Evolutionary conservation across 2,888 invertebrate species (phyloP).

Genomic region (Caenorhabditis panamensis): DNA sequence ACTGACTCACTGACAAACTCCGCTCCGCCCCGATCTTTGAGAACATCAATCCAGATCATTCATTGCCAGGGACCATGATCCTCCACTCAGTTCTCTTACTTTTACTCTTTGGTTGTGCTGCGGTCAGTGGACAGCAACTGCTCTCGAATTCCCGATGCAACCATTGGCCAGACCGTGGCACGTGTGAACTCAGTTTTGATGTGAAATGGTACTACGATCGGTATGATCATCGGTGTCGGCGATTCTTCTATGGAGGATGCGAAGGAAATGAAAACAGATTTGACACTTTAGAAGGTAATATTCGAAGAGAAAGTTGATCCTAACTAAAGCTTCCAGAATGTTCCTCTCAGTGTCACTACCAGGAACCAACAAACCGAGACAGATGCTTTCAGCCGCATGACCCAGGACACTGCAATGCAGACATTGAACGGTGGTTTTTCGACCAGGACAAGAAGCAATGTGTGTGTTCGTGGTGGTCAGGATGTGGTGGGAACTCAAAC

Average conservation of each 20-base stretch:
- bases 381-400: constrained; percentile 74
- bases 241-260: constrained; percentile 74
- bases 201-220: constrained; percentile 75
- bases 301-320: no score
- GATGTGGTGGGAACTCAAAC: constrained; percentile 75
- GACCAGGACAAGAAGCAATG: constrained; percentile 71
- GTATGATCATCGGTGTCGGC: constrained; percentile 73
- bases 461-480: constrained; percentile 75
- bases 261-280: constrained; percentile 75
- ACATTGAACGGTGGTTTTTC: constrained; percentile 75
- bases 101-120: constrained; percentile 56
- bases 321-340: constrained; percentile 64
- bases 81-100: constrained; percentile 18
- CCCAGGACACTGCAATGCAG: constrained; percentile 70
- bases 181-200: constrained; percentile 69
- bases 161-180: constrained; percentile 73
- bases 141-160: constrained; percentile 72
- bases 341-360: constrained; percentile 66
- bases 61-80: constrained; percentile 28
- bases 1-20: background rate
- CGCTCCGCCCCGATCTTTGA: constrained; percentile 3
- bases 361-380: constrained; percentile 61
- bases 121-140: constrained; percentile 63
- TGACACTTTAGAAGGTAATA: constrained; percentile 72
- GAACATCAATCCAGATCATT: constrained; percentile 18